Conservation (phyloP, 2,113 vertebrate genomes). For the Peucedramus taeniatus region DNA sequence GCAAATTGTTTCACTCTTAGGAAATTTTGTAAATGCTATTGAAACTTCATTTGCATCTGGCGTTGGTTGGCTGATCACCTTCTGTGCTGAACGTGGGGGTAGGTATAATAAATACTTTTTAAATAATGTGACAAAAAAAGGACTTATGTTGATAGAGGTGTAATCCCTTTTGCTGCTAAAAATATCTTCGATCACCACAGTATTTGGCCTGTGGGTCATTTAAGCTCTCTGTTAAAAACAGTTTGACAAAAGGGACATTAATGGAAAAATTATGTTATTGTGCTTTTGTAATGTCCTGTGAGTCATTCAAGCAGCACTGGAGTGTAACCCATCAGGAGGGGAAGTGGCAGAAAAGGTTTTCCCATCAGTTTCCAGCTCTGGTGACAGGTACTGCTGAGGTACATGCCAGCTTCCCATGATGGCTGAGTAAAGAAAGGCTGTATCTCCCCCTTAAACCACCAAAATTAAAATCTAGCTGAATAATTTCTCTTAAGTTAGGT, state of each 20-base stretch:
- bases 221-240: neutral
- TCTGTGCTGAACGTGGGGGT: constrained; percentile 90
- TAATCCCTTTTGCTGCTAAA: neutral
- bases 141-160: neutral
- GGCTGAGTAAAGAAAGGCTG: neutral
- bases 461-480: neutral
- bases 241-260: neutral
- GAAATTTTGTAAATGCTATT: constrained; percentile 88
- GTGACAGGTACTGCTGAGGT: neutral
- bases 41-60: constrained; percentile 84
- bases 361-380: neutral
- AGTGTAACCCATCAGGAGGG: neutral
- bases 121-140: neutral
- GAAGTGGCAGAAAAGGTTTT: neutral
- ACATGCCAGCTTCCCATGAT: neutral
- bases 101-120: constrained; percentile 31
- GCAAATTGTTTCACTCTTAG: constrained; percentile 67
- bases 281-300: neutral
- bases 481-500: neutral
- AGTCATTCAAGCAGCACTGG: neutral
- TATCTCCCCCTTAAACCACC: neutral
- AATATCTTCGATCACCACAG: neutral
- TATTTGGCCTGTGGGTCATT: neutral
- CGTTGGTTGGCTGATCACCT: constrained; percentile 90
- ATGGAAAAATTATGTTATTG: neutral